Evolutionary conservation across 2,113 vertebrate species (phyloP), one percentile per base, ranked within the genome.

Genomic region (Rhinoptilus africanus): DNA sequence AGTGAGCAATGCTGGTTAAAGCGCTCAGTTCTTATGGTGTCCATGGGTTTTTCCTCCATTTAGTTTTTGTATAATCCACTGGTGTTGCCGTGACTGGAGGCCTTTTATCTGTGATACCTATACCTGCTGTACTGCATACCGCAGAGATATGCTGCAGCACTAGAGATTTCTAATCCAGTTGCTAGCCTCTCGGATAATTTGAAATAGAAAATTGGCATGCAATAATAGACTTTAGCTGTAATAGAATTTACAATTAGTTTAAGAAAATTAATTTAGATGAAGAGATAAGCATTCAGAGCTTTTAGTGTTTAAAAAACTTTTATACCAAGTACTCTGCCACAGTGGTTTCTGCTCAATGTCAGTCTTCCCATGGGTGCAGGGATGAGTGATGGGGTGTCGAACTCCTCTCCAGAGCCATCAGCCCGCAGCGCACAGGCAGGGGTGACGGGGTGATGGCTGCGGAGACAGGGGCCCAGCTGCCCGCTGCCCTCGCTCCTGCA

Each of bases 401-500:
- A 24, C 12, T 76, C 21, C 34, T 73, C 37, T 41, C 34, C 1
- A 3, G 72, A 53, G 27, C 43, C 27, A 63, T 34, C 13, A n/a
- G 3, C 34, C 14, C 3, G 1, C 16, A 7, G 26, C 1, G 4
- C 67, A 30, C 10, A n/a, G 62, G 30, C 7, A 48, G 37, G 24
- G 21, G 5, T 68, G 53, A 32, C 1, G 1, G 53, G 14, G 14
- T 0, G 1, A 35, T 10, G 41, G 20, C 13, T 4, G 8, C 5
- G 4, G 28, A 8, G 53, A 4, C 63, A 63, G 59, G 3, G 24
- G 2, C 28, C 35, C 34, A 6, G 16, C 41, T 79, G 45, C 12
- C 41, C 53, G 23, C 35, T 50, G 41, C 51, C 4, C 47, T 12
- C 0, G 1, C 10, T 77, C 30, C 45, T 66, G 30, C 0, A 0